Evolutionary conservation across 2,113 vertebrate species (phyloP), one percentile per base, ranked within the genome.

Genomic region (Phrynosoma blainvillii): DNA sequence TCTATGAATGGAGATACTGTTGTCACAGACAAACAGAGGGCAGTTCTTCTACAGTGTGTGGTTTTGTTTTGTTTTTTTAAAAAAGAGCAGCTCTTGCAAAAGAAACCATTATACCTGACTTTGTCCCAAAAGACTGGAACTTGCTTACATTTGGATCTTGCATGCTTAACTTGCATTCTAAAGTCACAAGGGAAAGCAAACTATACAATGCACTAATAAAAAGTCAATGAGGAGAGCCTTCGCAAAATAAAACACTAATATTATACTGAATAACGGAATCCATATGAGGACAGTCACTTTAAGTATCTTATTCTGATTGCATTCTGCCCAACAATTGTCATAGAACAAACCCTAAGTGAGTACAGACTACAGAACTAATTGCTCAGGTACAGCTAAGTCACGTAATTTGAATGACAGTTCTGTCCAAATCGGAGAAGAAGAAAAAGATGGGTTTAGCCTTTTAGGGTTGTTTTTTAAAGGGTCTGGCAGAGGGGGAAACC

Each of bases 401-500:
- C 47, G 82, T 79, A 68, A 90, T 66, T 40, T 27, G 70, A 89
- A 47, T 52, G 87, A 91, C 82, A 90, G 32, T 42, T 59, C 40
- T 79, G 83, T 90, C 84, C 85, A 62, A 93, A 40, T 59, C 52
- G 90, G 30, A 27, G 88, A 84, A 82, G 85, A 32, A 90, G 71
- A 68, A 90, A 92, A 91, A 90, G 23, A 84, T 78, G 89, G 81
- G 87, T 78, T 78, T 89, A 92, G 40, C 66, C 71, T 47, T 68
- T 66, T 80, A 77, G 88, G 27, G 2, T 66, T 21, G 65, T 66
- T 66, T 21, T 47, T 47, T 47, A 36, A 36, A 36, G 21, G 27
- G 16, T 91, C 54, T 82, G 85, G 91, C 89, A 86, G 87, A 91
- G 84, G 88, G 85, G 95, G 90, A 91, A 82, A 91, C 85, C 90